Conservation (phyloP, 2,113 vertebrate species). For the Mandrillus leucophaeus region DNA sequence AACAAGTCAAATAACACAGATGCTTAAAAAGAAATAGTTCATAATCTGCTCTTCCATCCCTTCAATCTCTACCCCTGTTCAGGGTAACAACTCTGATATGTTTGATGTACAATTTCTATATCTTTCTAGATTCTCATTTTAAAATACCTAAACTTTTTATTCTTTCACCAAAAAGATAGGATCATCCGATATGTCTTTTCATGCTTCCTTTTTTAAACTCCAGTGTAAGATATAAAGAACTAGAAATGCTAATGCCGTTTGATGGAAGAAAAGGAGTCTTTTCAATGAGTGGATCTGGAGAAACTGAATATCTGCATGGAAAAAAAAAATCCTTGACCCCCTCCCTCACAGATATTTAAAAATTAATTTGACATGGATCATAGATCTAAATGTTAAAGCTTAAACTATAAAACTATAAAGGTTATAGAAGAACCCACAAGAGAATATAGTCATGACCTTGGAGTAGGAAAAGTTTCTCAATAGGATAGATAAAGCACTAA, state of each 20-base stretch:
- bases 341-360: conserved; percentile 3
- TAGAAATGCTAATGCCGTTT: background rate
- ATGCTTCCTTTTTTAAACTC: background rate
- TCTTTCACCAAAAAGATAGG: background rate
- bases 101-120: background rate
- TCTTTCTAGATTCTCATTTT: background rate
- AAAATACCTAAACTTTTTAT: background rate
- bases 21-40: background rate
- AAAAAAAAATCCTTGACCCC: background rate
- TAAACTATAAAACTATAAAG: background rate
- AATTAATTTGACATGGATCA: background rate
- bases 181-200: background rate
- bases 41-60: background rate
- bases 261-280: background rate
- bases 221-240: background rate
- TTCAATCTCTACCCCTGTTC: background rate
- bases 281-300: background rate
- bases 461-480: background rate
- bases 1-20: conserved; percentile 20
- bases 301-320: background rate
- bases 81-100: background rate
- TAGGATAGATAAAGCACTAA: background rate
- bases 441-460: conserved; percentile 14
- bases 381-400: conserved; percentile 23
- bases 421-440: background rate